Evolutionary conservation across 2,888 invertebrate genomes (phyloP), one percentile per base, ranked within the genome.

Genomic region (Trimorus sp.): DNA sequence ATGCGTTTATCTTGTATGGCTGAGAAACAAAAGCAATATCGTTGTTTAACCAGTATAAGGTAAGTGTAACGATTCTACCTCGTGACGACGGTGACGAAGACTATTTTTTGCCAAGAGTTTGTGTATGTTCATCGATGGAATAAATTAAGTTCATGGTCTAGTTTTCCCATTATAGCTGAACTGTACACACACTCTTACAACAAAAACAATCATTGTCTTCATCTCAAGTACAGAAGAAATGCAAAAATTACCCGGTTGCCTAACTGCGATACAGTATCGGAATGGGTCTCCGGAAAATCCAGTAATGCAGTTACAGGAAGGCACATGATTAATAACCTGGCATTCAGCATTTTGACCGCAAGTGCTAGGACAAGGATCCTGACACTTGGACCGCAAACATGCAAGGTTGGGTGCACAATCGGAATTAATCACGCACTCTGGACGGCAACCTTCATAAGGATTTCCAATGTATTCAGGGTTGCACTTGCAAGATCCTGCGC

Each of bases 311-410:
- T 91, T 92, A 84, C 95, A 95, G 75, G 93, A 92, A 0, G 94
- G 94, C 77, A 93, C 91, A 84, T 94, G 97, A 88, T 96, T 96
- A 76, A 95, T 94, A 16, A 96, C 96, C 86, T 95, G 94, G 89
- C 97, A 97, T 78, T 95, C 93, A 1, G 96, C 95, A 88, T 94
- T 95, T 66, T 93, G 91, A 14, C 96, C 97, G 90, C 97, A 97
- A 87, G 95, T 95, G 85, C 95, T 95, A n/a, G 94, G 94, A 87
- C 97, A 97, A 11, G 97, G 97, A 91, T 97, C 94, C 14, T 94
- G 91, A 89, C 97, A 97, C 92, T 96, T 96, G 75, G 95, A 95
- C 85, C 95, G 94, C 40, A 95, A 92, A 89, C 97, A 97, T 16
- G 97, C 95, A 87, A 94, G 94, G 87, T 95, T 94, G 63, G 94